phyloP scores from a whole-genome alignment of 2,888 invertebrate genomes.

The Globia sparganii region DNA sequence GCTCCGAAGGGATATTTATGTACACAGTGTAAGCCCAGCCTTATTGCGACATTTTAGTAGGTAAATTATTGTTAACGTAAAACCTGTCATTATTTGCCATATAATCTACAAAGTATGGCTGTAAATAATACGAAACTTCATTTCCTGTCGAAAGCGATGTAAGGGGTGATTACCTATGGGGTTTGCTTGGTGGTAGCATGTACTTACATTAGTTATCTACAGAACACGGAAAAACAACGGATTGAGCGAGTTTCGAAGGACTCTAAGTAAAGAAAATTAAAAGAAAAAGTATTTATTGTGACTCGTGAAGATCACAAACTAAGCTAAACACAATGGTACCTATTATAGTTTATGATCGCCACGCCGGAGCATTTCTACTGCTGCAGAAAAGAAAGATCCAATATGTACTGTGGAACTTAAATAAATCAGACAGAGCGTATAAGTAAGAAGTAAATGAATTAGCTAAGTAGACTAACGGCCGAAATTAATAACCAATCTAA shows the following conservation, averaged over 20 bases:
- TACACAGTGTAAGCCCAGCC: neutral
- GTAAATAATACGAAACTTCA: conserved; percentile 50
- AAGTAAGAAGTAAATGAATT: neutral
- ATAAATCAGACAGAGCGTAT: neutral
- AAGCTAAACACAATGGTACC: neutral
- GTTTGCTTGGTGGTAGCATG: conserved; percentile 6
- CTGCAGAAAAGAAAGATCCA: neutral
- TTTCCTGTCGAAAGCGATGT: conserved; percentile 43
- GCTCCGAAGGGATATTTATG: neutral
- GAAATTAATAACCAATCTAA: too few species aligned
- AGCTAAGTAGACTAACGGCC: neutral
- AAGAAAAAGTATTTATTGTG: neutral
- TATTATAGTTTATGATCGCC: neutral
- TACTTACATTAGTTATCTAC: neutral
- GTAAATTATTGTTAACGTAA: conserved; percentile 27
- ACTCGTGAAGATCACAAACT: neutral
- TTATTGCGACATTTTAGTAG: conserved; percentile 34
- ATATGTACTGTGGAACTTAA: neutral
- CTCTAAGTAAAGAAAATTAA: neutral
- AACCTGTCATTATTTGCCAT: conserved; percentile 44
- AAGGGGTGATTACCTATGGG: conserved; percentile 26
- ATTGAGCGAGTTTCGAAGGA: neutral
- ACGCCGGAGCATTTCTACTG: neutral
- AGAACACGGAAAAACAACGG: neutral
- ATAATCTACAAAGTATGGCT: conserved; percentile 21